Evolutionary conservation across 1,140 invertebrate species (phyloP).

Genomic region (Drosophila littoralis): DNA sequence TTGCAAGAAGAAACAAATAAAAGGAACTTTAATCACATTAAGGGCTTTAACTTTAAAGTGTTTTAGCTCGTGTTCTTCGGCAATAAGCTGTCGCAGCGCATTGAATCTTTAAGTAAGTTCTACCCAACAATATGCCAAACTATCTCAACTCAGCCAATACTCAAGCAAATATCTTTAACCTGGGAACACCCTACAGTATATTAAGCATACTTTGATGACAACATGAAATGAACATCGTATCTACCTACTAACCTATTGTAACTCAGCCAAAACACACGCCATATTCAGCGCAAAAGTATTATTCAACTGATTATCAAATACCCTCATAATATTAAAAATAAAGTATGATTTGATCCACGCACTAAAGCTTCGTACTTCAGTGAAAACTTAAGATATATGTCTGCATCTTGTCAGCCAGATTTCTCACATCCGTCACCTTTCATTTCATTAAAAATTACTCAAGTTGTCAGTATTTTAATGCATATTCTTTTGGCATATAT

Average conservation of each 20-base stretch:
- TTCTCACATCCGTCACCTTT: neutral
- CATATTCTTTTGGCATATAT: slow-evolving; percentile 9
- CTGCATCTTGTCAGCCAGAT: neutral
- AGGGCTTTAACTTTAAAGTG: neutral
- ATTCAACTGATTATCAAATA: neutral
- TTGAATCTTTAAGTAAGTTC: neutral
- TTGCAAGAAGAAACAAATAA: slow-evolving; percentile 3
- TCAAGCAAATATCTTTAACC: neutral
- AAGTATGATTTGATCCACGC: no score
- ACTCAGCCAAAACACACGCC: neutral
- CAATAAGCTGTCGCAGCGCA: neutral
- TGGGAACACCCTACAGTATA: neutral
- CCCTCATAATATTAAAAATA: neutral
- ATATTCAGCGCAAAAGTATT: neutral
- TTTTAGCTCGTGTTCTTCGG: neutral
- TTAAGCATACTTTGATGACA: neutral
- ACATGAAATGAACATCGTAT: neutral
- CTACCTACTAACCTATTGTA: neutral
- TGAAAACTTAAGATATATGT: no score
- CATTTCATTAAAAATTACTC: slow-evolving; percentile 10
- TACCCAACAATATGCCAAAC: slow-evolving; percentile 1
- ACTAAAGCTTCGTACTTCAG: no score
- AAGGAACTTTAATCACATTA: slow-evolving; percentile 6
- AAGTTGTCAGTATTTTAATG: slow-evolving; percentile 19
- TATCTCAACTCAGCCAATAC: neutral